These are phyloP conservation scores for Tangachromis dhanisi DNA, from an alignment of 2,113 vertebrate genomes.

Conservation along the genomic window DNA sequence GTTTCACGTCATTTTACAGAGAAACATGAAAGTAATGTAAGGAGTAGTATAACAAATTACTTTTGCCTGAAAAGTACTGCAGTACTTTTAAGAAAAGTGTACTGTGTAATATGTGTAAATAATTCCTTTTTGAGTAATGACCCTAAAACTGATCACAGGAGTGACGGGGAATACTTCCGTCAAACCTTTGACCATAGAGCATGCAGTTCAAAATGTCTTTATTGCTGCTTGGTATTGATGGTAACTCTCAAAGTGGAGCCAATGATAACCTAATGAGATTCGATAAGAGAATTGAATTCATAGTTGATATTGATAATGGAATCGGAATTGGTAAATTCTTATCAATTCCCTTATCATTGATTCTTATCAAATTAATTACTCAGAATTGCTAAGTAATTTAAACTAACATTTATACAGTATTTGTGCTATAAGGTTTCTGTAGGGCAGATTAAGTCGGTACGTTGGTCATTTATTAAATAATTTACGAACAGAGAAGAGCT, in stretches of 20 bases:
- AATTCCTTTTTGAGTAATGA: not conserved
- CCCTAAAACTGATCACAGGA: not conserved
- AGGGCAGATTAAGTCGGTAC: not conserved
- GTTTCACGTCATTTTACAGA: not conserved
- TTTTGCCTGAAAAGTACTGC: not conserved
- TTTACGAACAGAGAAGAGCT: not conserved
- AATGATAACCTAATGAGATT: not conserved
- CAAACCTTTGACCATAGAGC: not conserved
- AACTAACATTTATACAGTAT: not conserved
- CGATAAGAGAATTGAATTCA: not conserved
- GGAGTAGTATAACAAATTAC: not conserved
- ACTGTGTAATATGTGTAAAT: not conserved
- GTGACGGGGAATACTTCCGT: not conserved
- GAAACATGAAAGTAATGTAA: not conserved
- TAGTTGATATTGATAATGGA: not conserved
- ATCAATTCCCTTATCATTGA: not conserved
- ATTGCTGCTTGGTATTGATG: not conserved
- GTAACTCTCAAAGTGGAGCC: not conserved
- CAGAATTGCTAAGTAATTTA: not conserved
- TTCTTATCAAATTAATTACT: not conserved
- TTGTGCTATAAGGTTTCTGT: not conserved
- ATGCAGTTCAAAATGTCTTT: not conserved
- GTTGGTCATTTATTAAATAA: not conserved
- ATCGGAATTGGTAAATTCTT: not conserved
- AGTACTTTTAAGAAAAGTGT: not conserved